Evolutionary conservation across 2,888 invertebrate genomes (phyloP).

Genomic region (Drosophila neutralis): DNA sequence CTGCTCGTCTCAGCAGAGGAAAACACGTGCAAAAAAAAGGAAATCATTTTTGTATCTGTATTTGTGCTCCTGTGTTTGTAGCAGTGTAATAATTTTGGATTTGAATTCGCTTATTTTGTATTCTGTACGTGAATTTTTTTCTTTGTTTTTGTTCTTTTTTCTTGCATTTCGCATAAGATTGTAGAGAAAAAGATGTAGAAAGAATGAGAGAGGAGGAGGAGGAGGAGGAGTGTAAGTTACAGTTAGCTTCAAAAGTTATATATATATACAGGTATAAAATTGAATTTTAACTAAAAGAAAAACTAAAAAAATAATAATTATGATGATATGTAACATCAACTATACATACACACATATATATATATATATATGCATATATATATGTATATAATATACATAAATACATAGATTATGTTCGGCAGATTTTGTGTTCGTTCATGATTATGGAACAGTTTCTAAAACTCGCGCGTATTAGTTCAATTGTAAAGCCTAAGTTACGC

Average conservation of each 20-base stretch:
- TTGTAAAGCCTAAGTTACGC: constrained; percentile 73
- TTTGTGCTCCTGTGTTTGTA: constrained; percentile 19
- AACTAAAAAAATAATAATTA: background rate
- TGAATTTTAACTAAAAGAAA: constrained; percentile 65
- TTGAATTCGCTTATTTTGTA: constrained; percentile 20
- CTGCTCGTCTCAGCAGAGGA: background rate
- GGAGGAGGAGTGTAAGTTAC: background rate
- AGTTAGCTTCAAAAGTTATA: constrained; percentile 66
- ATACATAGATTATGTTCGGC: constrained; percentile 33
- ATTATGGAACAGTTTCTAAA: constrained; percentile 65
- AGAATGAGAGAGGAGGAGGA: constrained; percentile 2
- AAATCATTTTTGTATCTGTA: constrained; percentile 23
- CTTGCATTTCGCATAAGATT: constrained; percentile 45
- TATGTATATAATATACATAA: background rate
- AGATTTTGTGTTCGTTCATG: constrained; percentile 39
- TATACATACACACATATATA: background rate
- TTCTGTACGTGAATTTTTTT: background rate
- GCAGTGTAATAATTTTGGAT: constrained; percentile 9
- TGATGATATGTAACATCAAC: constrained; percentile 2
- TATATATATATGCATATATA: background rate
- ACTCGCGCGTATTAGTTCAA: constrained; percentile 76
- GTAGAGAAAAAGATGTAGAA: constrained; percentile 8
- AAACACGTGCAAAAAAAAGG: constrained; percentile 7
- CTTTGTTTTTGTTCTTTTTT: constrained; percentile 19
- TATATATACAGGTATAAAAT: constrained; percentile 66